phyloP scores from a whole-genome alignment of 2,888 invertebrate genomes.

The Callosobruchus maculatus region DNA sequence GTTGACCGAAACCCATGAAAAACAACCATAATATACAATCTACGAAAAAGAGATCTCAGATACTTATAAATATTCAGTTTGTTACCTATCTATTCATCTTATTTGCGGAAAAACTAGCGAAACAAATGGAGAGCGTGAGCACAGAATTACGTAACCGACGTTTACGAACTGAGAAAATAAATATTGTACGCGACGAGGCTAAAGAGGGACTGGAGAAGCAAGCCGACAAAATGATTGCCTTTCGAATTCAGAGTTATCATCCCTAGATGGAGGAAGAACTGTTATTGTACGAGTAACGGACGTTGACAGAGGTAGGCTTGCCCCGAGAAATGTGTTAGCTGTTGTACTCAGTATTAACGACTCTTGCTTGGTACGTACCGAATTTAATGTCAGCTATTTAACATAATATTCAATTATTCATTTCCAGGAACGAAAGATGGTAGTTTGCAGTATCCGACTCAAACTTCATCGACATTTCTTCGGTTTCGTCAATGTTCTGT shows the following conservation, averaged over 20 bases:
- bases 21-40: too few relatives aligned
- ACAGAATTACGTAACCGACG: background rate
- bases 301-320: conserved; percentile 8
- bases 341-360: conserved; percentile 7
- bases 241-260: too few relatives aligned
- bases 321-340: conserved; percentile 10
- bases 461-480: conserved; percentile 9
- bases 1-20: too few relatives aligned
- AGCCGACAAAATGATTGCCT: too few relatives aligned
- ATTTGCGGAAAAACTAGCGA: conserved; percentile 2
- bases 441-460: conserved; percentile 11
- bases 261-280: too few relatives aligned
- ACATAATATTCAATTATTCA: conserved; percentile 8
- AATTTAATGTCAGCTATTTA: conserved; percentile 4
- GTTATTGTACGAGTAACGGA: conserved; percentile 7
- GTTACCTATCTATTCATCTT: conserved; percentile 5
- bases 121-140: conserved; percentile 2
- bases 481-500: conserved; percentile 8
- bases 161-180: too few relatives aligned
- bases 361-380: conserved; percentile 8
- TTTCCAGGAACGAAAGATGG: conserved; percentile 8
- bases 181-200: too few relatives aligned
- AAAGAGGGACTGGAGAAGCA: too few relatives aligned
- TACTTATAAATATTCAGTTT: conserved; percentile 10
- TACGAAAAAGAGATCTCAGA: conserved; percentile 12